These are phyloP conservation scores for Drosophila koepferae DNA, from an alignment of 2,888 invertebrate species.

Conservation along the genomic window DNA sequence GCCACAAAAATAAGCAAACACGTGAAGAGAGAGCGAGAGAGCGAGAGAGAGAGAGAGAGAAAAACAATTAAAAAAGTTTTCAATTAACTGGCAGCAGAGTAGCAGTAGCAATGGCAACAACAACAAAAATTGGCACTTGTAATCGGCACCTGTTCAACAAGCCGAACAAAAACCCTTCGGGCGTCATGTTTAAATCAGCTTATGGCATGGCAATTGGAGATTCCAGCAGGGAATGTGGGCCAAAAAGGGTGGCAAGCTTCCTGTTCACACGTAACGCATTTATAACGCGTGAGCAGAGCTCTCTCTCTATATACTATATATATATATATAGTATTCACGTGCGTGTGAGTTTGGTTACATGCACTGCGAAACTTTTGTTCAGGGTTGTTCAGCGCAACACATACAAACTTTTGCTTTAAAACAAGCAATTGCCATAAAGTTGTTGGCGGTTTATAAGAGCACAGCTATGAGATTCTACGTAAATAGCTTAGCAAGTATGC, in stretches of 20 bases:
- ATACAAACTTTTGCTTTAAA: slow-evolving; percentile 47
- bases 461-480: slow-evolving; percentile 6
- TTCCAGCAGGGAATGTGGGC: neutral
- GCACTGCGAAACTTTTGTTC: slow-evolving; percentile 44
- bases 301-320: slow-evolving; percentile 30
- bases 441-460: neutral
- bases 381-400: slow-evolving; percentile 46
- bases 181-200: slow-evolving; percentile 54
- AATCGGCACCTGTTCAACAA: slow-evolving; percentile 80
- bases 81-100: slow-evolving; percentile 66
- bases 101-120: neutral
- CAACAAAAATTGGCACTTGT: slow-evolving; percentile 71
- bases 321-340: slow-evolving; percentile 19
- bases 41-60: neutral
- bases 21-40: neutral
- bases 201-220: slow-evolving; percentile 32
- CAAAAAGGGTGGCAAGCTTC: neutral
- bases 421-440: slow-evolving; percentile 34
- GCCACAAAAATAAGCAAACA: slow-evolving; percentile 18
- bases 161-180: slow-evolving; percentile 52
- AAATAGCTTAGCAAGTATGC: neutral
- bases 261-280: slow-evolving; percentile 75
- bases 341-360: slow-evolving; percentile 52
- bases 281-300: slow-evolving; percentile 72
- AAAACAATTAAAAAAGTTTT: slow-evolving; percentile 78